Base-by-base conservation (phyloP, 2,888 invertebrate genomes). In the Stictocephala bisonia region DNA sequence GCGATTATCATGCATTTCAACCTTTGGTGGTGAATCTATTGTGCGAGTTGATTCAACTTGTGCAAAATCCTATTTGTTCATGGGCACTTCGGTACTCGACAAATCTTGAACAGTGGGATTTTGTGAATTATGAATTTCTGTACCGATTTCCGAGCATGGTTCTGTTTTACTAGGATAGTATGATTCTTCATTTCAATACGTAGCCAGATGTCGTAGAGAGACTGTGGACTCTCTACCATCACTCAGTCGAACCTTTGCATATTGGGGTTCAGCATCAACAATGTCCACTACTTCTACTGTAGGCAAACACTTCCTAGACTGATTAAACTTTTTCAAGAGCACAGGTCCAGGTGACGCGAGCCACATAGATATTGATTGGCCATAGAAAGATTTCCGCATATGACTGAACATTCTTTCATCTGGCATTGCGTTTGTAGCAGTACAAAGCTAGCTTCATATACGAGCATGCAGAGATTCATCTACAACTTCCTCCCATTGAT, bases 271-370 rank as follows among this genome's bases (percentile, higher is more conserved):
- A 1, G 70, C 73, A 70, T 77, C 71, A 2, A 77, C n/a, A 13
- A 78, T 50, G 22, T 72, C 68, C 6, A 74, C 78, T 78, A 78
- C 75, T 27, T 78, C 78, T 6, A 79, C 77, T 9, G 72, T 27
- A n/a, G 75, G 75, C 1, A 78, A 74, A 71, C 78, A 77, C 68
- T 77, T 78, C 24, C 22, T 50, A 11, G 9, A 26, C 15, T 67
- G 35, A 9, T 29, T 20, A 40, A 20, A 72, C 1, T 15, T 26
- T 71, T 60, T 76, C 44, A 76, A 48, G 0, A 74, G 67, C 0
- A 77, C 77, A 48, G 41, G 60, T 22, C 78, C 74, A 31, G 74
- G 73, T 24, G 20, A 69, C 0, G 41, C 44, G 11, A 75, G 48
- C 74, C 75, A 76, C 4, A 72, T 68, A 29, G 77, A 76, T n/a